Evolutionary conservation across 2,888 invertebrate genomes (phyloP).

Genomic region (Synanthedon andrenaeformis): DNA sequence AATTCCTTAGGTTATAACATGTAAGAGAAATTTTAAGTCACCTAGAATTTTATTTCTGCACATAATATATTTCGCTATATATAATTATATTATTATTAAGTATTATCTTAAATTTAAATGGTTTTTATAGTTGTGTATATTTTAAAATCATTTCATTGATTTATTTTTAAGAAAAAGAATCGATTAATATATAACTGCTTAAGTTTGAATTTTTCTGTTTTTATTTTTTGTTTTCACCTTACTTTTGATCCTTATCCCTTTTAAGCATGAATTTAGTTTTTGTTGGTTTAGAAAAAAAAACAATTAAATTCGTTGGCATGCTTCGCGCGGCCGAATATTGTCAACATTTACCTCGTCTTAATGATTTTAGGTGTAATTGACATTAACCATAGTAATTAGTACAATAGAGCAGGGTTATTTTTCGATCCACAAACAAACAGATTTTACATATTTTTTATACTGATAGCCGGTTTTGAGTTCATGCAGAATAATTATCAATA

Average conservation of each 20-base stretch:
- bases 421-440: conserved; percentile 66
- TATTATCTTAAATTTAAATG: conserved; percentile 70
- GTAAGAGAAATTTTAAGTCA: conserved; percentile 70
- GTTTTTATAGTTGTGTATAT: conserved; percentile 71
- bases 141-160: conserved; percentile 69
- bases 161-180: conserved; percentile 66
- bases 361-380: conserved; percentile 68
- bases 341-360: conserved; percentile 67
- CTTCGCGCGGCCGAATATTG: conserved; percentile 45
- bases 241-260: conserved; percentile 43
- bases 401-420: conserved; percentile 71
- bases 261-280: conserved; percentile 36
- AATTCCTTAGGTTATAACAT: conserved; percentile 66
- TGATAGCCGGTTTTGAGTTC: conserved; percentile 66
- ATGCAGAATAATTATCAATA: conserved; percentile 57
- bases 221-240: conserved; percentile 38
- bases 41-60: conserved; percentile 72
- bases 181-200: conserved; percentile 71
- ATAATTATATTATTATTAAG: conserved; percentile 70
- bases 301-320: conserved; percentile 35
- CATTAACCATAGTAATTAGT: conserved; percentile 68
- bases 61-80: conserved; percentile 72
- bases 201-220: conserved; percentile 67
- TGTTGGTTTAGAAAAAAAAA: conserved; percentile 27
- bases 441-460: conserved; percentile 67